Base-by-base conservation (phyloP, 1,140 invertebrate genomes). In the Aleiodes sp. region DNA sequence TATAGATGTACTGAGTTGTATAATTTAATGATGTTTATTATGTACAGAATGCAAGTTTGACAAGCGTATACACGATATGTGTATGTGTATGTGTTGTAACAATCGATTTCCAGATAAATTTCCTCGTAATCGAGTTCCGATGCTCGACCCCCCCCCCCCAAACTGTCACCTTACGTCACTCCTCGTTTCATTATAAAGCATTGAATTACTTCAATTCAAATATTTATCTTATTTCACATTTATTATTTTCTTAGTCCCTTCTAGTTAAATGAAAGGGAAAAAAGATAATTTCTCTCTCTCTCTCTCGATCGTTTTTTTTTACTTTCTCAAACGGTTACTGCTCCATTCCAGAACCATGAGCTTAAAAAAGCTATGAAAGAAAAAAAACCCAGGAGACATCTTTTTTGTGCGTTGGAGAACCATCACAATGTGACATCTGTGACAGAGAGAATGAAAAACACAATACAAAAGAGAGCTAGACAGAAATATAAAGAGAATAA, bases 341-440 rank as follows among this genome's bases (percentile, higher is more conserved):
- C 39, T 16, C 19, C 35, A 28, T 39, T 28, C 39, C 19, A 21
- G 39, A 59, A 57, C 60, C 14, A 10, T 72, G 39, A 61, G 60
- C 41, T 66, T 29, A 43, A 41, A 35, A 33, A 10, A 56, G 21
- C 12, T 2, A 31, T 35, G 37, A 66, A 56, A 52, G 37, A 64
- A 37, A 60, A 68, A 73, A 43, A 68, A 66, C n/a, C n/a, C n/a
- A n/a, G n/a, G n/a, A 68, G 43, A 65, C 35, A 61, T 69, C 60
- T 52, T 16, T 29, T 59, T 26, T 59, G 56, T 59, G 56, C 56
- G 28, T 59, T 59, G 29, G 28, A 14, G 28, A 28, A 59, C 56
- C 28, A 68, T 65, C n/a, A 52, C 61, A 62, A 43, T 52, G 28
- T 56, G 24, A 59, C 31, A 52, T 65, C 28, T 12, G 24, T 52